A percentile compares a stretch with the other conserved stretches of the same genome.
Evolutionary conservation across 2,113 vertebrate genomes (phyloP).

Genomic region (Oreochromis spilurus): DNA sequence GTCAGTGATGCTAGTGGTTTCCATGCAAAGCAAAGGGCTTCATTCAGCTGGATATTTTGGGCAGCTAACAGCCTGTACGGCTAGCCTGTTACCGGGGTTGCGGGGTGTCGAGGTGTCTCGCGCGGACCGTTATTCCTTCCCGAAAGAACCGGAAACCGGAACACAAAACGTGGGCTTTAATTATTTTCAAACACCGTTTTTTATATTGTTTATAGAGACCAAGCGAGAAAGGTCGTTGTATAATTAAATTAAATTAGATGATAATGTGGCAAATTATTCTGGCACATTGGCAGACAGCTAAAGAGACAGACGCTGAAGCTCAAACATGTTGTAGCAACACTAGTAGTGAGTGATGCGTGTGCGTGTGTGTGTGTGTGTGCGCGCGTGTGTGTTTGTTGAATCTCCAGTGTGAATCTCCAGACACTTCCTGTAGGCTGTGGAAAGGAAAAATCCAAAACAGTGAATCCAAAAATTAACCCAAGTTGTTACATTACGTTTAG

Average conservation of each 20-base stretch:
- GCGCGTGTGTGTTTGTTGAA: neutral
- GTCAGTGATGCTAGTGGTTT: slow-evolving; percentile 20
- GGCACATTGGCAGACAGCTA: slow-evolving; percentile 61
- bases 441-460: neutral
- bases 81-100: neutral
- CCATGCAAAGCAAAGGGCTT: slow-evolving; percentile 47
- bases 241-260: neutral
- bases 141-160: neutral
- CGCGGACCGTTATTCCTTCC: neutral
- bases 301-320: neutral
- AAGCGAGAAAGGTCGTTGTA: rapidly evolving
- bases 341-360: neutral
- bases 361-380: neutral
- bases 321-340: neutral
- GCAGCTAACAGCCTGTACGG: neutral
- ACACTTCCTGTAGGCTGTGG: neutral
- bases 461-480: neutral
- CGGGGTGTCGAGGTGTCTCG: neutral
- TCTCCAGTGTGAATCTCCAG: neutral
- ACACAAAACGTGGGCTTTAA: neutral
- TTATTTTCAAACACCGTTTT: rapidly evolving
- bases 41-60: slow-evolving; percentile 31
- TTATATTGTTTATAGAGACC: rapidly evolving
- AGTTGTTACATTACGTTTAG: neutral
- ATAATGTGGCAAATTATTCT: neutral